Base-by-base conservation (phyloP, 37 sponge, comb jelly and placozoan species). In the Spongilla lacustris region DNA sequence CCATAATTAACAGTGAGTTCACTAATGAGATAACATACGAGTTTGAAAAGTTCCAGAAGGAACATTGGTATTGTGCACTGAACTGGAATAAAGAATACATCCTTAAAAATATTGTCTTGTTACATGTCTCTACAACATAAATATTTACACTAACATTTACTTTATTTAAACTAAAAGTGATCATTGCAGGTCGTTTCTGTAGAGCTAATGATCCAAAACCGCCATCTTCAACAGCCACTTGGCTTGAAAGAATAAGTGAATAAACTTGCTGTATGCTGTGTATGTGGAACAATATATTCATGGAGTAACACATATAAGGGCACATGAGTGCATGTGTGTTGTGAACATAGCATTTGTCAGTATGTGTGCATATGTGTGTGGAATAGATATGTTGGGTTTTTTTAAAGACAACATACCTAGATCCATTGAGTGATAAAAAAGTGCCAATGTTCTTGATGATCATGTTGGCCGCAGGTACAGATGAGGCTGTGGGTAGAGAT, bases 21-120 rank as follows among this genome's bases (percentile, higher is more conserved):
- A 4, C 25, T 69, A 69, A n/a, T 69, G 27, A 66, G 14, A 66
- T 66, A 66, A 50, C 66, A 2, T 28, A 69, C 78, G 69, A 33
- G 36, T 69, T 24, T 17, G 27, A 66, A 67, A 82, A 82, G 36
- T 69, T 82, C 82, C 82, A 82, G 72, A 82, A 82, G 0, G 71
- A 71, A 37, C 82, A 82, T 24, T 27, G 35, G 34, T 30, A 74
- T 8, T 25, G 25, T 73, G 19, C 1, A 25, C 14, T 25, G 28
- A 69, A 3, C 25, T 27, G 28, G 5, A 11, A 25, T 10, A 8
- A 46, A 46, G 4, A 10, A 46, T 46, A 8, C 46, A 46, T 8
- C 8, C 8, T 46, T 10, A 46, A 46, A n/a, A n/a, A n/a, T n/a
- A n/a, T n/a, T n/a, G n/a, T n/a, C n/a, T 10, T 4, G 4, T 10